phyloP scores from a whole-genome alignment of 2,888 invertebrate genomes.

The Aspidapion aeneum region DNA sequence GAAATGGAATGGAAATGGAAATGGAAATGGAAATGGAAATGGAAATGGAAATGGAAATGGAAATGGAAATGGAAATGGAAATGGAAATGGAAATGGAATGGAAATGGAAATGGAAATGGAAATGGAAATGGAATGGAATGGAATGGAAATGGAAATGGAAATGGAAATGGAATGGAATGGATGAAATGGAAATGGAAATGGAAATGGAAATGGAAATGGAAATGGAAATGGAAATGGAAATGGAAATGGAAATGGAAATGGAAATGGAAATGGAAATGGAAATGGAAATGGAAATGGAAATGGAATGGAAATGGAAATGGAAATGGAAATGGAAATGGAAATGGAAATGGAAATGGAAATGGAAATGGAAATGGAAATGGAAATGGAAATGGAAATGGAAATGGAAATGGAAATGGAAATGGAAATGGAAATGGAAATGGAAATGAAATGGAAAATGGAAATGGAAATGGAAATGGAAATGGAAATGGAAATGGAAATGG shows the following conservation, averaged over 20 bases:
- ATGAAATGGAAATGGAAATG: not conserved
- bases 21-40: not conserved
- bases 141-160: not conserved
- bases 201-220: not conserved
- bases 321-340: not conserved
- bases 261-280: not conserved
- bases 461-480: not conserved
- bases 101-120: not conserved
- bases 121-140: not conserved
- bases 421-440: not conserved
- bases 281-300: not conserved
- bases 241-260: not conserved
- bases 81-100: not conserved
- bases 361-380: not conserved
- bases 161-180: not conserved
- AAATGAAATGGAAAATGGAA: not conserved
- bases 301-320: not conserved
- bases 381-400: not conserved
- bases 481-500: not conserved
- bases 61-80: not conserved
- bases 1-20: not conserved
- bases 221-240: not conserved
- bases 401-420: not conserved
- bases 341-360: not conserved
- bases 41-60: not conserved